A percentile compares a stretch with the other conserved stretches of the same genome.
phyloP scores from a whole-genome alignment of 2,888 invertebrate species.

The Craniophora ligustri region DNA sequence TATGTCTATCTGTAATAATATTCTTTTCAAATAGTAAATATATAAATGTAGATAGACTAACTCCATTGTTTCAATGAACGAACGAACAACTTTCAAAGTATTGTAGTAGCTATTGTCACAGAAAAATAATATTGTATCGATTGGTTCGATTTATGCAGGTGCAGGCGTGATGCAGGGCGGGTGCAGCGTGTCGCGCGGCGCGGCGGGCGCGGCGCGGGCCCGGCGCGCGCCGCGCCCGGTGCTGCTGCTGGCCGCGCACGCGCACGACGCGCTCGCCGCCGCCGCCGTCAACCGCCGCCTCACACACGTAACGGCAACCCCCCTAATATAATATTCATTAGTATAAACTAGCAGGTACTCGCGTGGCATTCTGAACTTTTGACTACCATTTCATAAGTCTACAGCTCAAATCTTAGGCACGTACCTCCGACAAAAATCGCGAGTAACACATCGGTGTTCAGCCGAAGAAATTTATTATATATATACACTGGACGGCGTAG shows the following conservation, averaged over 20 bases:
- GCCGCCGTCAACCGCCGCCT: slow-evolving; percentile 60
- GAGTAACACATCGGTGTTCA: no score
- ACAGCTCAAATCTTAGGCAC: no score
- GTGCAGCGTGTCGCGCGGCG: slow-evolving; percentile 32
- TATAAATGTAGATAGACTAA: no score
- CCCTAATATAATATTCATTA: neutral
- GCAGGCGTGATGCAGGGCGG: slow-evolving; percentile 56
- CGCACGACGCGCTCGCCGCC: slow-evolving; percentile 94
- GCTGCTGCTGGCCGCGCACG: slow-evolving; percentile 95
- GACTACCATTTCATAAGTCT: no score
- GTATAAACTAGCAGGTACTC: no score
- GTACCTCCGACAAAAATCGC: no score
- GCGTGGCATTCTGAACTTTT: no score
- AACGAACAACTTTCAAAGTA: neutral
- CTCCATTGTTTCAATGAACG: no score
- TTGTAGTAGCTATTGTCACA: neutral
- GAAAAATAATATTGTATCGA: neutral
- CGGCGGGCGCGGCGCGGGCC: slow-evolving; percentile 28
- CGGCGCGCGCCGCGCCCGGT: slow-evolving; percentile 87
- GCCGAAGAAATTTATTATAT: no score
- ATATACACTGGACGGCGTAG: no score
- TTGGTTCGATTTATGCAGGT: slow-evolving; percentile 51
- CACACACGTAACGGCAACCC: slow-evolving; percentile 56
- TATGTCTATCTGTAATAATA: no score
- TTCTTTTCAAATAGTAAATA: no score